Conservation (phyloP, 2,797 vertebrate species). For the Catharus ustulatus region DNA sequence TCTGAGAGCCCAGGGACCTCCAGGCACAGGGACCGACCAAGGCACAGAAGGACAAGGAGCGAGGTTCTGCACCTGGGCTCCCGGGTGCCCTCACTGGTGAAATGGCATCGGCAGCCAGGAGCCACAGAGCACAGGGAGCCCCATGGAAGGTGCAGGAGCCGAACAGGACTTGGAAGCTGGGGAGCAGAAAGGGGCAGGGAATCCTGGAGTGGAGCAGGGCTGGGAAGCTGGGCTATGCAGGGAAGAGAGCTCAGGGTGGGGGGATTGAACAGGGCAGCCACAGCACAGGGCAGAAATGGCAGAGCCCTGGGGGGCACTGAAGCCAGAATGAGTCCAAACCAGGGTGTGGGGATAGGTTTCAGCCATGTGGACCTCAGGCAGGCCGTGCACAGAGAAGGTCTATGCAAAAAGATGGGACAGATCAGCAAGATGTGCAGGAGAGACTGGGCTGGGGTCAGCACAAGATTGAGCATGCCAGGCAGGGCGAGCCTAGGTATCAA, state of each 20-base stretch:
- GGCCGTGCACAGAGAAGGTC: not conserved
- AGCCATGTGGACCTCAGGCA: not conserved
- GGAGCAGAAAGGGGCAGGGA: not conserved
- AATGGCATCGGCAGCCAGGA: not conserved
- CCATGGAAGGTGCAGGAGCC: not conserved
- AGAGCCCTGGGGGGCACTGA: not conserved
- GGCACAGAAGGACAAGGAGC: not conserved
- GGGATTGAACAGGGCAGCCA: not conserved
- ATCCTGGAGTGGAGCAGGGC: not conserved
- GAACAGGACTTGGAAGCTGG: not conserved
- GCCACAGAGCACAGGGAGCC: not conserved
- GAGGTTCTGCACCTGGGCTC: not conserved
- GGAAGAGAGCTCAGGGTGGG: not conserved
- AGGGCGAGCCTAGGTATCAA: not conserved
- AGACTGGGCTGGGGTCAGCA: not conserved
- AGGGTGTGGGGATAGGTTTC: not conserved
- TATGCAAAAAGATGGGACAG: not conserved
- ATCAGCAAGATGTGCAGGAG: not conserved
- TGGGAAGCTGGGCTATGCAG: not conserved
- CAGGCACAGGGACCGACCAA: not conserved
- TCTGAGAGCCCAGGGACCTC: not conserved
- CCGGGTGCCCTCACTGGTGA: not conserved
- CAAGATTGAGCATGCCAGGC: accelerated
- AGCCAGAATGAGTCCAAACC: not conserved
- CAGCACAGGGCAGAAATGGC: not conserved